A percentile compares a stretch with the other conserved stretches of the same genome.
These are phyloP conservation scores for Lophotis ruficrista DNA, from an alignment of 2,113 vertebrate species.

Conservation along the genomic window DNA sequence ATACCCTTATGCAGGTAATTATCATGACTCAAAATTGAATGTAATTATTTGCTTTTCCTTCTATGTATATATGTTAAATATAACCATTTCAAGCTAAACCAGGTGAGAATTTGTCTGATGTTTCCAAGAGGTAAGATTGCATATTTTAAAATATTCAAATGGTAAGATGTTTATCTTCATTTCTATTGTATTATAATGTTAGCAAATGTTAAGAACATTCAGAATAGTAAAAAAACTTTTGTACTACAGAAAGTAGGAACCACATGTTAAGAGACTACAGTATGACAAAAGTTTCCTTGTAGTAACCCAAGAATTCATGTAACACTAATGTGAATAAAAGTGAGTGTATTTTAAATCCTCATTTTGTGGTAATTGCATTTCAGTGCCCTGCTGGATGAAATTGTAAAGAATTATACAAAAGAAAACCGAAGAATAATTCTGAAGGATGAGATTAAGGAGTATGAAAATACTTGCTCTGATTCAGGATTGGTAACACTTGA, in stretches of 20 bases:
- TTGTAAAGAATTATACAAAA: not conserved
- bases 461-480: not conserved
- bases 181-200: not conserved
- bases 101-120: not conserved
- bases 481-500: not conserved
- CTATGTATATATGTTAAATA: not conserved
- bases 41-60: not conserved
- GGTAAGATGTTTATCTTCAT: not conserved
- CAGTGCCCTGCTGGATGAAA: not conserved
- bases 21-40: not conserved
- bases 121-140: not conserved
- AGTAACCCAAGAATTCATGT: not conserved
- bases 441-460: not conserved
- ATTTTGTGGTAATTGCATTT: not conserved
- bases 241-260: not conserved
- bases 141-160: not conserved
- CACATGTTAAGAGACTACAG: not conserved
- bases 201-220: not conserved
- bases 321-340: not conserved
- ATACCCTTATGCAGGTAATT: not conserved
- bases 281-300: not conserved
- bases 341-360: not conserved
- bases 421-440: not conserved
- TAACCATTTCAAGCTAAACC: not conserved
- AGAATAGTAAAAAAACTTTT: not conserved